Evolutionary conservation across 2,113 vertebrate genomes (phyloP).

Genomic region (Sphyrna mokarran): DNA sequence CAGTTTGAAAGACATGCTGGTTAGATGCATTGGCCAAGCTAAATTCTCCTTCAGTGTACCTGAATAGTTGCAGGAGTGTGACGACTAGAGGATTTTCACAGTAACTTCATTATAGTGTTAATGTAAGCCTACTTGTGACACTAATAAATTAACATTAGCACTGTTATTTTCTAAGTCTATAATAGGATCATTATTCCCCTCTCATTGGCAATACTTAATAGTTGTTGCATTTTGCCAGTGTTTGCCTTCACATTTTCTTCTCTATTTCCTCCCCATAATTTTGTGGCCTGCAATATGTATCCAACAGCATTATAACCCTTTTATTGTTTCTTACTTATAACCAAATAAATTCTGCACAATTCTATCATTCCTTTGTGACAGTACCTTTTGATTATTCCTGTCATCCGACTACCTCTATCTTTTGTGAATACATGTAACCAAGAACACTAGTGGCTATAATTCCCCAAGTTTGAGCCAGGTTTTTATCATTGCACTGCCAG

Average conservation of each 20-base stretch:
- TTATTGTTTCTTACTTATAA: neutral
- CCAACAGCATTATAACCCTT: neutral
- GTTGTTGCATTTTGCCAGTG: neutral
- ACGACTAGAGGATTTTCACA: too few relatives aligned
- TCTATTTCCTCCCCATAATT: neutral
- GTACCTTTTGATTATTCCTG: neutral
- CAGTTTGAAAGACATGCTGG: too few relatives aligned
- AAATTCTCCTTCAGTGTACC: too few relatives aligned
- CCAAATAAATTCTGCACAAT: neutral
- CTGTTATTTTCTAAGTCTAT: neutral
- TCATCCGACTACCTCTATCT: neutral
- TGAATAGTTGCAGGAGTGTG: too few relatives aligned
- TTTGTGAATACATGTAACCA: neutral
- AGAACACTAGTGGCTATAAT: neutral
- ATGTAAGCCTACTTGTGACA: too few relatives aligned
- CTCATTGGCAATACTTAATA: neutral
- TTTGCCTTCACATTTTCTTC: neutral
- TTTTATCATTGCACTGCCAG: neutral
- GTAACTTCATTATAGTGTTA: too few relatives aligned
- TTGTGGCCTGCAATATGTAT: neutral
- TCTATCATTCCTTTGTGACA: neutral
- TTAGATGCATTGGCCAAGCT: too few relatives aligned
- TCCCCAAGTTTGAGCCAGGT: neutral
- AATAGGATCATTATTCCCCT: neutral
- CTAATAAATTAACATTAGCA: neutral